Conservation (phyloP, 1,140 invertebrate species). For the Amyelois transitella region DNA sequence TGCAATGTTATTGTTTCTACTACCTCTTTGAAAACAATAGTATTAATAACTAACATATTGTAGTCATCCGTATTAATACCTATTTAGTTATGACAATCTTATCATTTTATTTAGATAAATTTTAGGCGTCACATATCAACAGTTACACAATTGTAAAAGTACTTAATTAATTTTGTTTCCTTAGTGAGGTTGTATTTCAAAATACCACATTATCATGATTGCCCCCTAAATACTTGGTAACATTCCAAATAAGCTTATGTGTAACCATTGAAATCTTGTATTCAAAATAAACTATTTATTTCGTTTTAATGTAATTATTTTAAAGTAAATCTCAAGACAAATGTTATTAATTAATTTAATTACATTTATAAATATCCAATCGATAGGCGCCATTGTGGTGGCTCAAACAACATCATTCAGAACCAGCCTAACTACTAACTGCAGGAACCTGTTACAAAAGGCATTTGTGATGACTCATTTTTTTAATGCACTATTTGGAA, state of each 20-base stretch:
- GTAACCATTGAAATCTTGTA: not conserved
- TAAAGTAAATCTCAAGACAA: not conserved
- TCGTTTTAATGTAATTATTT: not conserved
- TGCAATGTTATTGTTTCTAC: not conserved
- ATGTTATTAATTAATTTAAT: not conserved
- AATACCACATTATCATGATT: too few species aligned
- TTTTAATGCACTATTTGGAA: constrained; percentile 49
- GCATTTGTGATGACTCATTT: constrained; percentile 51
- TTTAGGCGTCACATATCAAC: too few species aligned
- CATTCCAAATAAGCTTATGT: not conserved
- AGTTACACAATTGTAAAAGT: too few species aligned
- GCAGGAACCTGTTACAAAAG: constrained; percentile 19
- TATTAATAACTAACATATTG: not conserved
- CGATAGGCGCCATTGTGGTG: not conserved
- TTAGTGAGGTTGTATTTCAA: too few species aligned
- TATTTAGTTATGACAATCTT: not conserved
- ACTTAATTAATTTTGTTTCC: too few species aligned
- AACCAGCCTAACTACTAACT: constrained; percentile 9
- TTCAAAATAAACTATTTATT: not conserved
- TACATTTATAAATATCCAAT: not conserved
- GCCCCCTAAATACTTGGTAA: too few species aligned
- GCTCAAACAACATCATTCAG: constrained; percentile 5
- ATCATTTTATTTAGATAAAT: not conserved
- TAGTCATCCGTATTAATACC: not conserved
- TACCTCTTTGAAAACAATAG: not conserved